Conservation (phyloP, 2,797 vertebrate genomes). For the Eutrigla gurnardus region DNA sequence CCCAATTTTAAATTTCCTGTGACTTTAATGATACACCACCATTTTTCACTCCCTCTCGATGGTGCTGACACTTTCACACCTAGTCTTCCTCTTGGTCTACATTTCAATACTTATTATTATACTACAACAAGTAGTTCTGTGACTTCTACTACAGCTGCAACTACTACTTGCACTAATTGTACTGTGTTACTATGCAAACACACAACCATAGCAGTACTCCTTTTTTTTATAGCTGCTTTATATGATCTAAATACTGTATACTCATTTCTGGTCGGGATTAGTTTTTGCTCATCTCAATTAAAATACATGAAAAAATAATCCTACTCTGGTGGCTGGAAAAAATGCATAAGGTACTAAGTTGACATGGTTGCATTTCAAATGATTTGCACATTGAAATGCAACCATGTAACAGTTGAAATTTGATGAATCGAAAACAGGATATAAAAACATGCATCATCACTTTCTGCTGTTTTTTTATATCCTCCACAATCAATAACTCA, state of each 20-base stretch:
- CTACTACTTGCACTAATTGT: not conserved
- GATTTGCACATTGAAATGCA: not conserved
- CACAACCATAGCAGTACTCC: not conserved
- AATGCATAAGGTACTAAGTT: not conserved
- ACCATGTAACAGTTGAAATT: not conserved
- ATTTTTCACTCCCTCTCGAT: not conserved
- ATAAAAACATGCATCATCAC: slow-evolving; percentile 57
- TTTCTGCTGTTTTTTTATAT: slow-evolving; percentile 37
- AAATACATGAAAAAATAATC: not conserved
- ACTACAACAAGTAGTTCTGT: not conserved
- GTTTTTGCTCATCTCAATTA: not conserved
- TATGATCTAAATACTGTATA: not conserved
- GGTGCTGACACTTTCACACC: not conserved
- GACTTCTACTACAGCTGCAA: not conserved
- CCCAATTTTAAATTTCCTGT: not conserved
- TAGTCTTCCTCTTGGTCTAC: not conserved
- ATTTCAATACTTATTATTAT: not conserved
- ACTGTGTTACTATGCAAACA: not conserved
- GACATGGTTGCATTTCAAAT: not conserved
- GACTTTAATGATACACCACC: not conserved
- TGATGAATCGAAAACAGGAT: slow-evolving; percentile 30
- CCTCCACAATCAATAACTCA: slow-evolving; percentile 60
- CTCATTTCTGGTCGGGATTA: not conserved
- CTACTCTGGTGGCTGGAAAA: not conserved
- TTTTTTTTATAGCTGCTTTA: not conserved